Conservation (phyloP, 2,888 invertebrate genomes). For the Volucella bombylans region DNA sequence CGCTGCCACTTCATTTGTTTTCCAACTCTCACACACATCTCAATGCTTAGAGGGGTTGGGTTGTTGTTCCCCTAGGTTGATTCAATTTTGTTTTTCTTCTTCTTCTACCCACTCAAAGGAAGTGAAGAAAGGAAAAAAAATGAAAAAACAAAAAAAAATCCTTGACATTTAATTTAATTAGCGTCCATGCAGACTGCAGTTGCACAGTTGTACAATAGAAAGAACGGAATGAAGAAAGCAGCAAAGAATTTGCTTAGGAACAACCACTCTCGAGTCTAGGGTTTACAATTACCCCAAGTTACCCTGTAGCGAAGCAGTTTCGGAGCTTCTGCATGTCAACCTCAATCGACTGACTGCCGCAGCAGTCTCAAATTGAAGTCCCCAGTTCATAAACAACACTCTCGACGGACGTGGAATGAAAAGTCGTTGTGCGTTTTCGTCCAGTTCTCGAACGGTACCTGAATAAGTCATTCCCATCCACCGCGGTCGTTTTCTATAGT, state of each 20-base stretch:
- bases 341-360: slow-evolving; percentile 41
- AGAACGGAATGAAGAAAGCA: slow-evolving; percentile 6
- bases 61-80: background rate
- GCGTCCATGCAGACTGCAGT: slow-evolving; percentile 64
- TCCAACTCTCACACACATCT: background rate
- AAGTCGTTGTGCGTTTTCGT: slow-evolving; percentile 26
- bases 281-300: slow-evolving; percentile 19
- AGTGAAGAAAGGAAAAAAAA: slow-evolving; percentile 5
- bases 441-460: background rate
- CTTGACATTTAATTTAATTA: slow-evolving; percentile 76
- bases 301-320: slow-evolving; percentile 30
- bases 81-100: slow-evolving; percentile 6
- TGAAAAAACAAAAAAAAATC: slow-evolving; percentile 52
- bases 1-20: slow-evolving; percentile 24
- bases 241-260: slow-evolving; percentile 16
- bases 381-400: slow-evolving; percentile 39
- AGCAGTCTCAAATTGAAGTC: slow-evolving; percentile 36
- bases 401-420: slow-evolving; percentile 62
- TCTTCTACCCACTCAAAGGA: slow-evolving; percentile 21
- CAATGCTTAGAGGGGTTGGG: slow-evolving; percentile 5
- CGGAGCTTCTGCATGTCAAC: slow-evolving; percentile 53
- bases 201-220: slow-evolving; percentile 30
- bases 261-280: slow-evolving; percentile 42
- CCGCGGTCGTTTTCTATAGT: too few relatives aligned
- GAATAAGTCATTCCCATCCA: slow-evolving; percentile 5